Evolutionary conservation across 2,888 invertebrate species (phyloP), one percentile per base, ranked within the genome.

Genomic region (Meiosimyza platycephala): DNA sequence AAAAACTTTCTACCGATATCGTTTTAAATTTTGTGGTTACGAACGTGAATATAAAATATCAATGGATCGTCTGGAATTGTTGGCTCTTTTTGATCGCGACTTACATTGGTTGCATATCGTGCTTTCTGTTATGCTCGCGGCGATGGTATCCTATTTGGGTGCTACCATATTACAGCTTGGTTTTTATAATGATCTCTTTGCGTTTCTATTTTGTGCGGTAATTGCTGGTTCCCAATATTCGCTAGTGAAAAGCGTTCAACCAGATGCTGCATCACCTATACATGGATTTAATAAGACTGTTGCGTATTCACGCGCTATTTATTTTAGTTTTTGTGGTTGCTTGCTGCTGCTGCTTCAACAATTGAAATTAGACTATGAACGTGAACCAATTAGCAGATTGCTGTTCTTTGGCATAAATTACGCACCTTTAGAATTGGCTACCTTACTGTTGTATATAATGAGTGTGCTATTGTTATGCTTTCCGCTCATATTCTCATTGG

Each of bases 201-300:
- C 98, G 16, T 95, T 99, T 86, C 90, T 97, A 83, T 97, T 99
- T 87, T 98, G 98, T 88, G 95, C 98, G 80, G 95, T 98, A n/a
- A 96, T 98, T 80, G 99, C 99, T 1, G 94, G 97, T 16, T 97
- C 98, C 82, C 99, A 99, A 87, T 99, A 99, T 87, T 98, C 97
- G 0, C 88, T 99, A 78, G 88, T 98, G 77, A 99, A 98, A 88
- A 98, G 98, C 79, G 99, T 99, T 1, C 99, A 99, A 84, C 99
- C 99, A 0, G 99, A 99, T 87, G 97, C 99, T 0, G 95, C 99
- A 0, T 99, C 99, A 3, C 99, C 99, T 0, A 97, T 98, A 54
- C 99, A 99, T 87, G 98, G 98, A 13, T 98, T 97, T 84, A 99
- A 99, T 86, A 93, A 95, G 81, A 93, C 97, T 80, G 96, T 98